Percentiles rank a stretch among this genome's conserved stretches.
Conservation (phyloP, 1,140 invertebrate species). For the Archegozetes longisetosus region DNA sequence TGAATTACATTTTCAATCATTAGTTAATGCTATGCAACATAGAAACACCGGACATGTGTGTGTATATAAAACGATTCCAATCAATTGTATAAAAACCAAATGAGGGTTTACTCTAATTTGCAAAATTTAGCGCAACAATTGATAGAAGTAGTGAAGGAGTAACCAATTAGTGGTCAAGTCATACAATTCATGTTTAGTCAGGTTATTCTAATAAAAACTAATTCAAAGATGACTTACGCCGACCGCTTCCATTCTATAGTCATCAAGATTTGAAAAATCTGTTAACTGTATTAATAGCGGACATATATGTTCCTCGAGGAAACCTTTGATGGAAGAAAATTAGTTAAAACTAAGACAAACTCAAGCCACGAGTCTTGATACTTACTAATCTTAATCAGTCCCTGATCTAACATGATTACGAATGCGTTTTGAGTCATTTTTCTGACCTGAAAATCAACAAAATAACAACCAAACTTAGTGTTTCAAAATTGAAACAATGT, state of each 20-base stretch:
- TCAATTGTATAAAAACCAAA: no score
- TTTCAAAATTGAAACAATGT: neutral
- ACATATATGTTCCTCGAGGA: conserved; percentile 42
- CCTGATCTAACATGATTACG: conserved; percentile 27
- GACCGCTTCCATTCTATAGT: conserved; percentile 37
- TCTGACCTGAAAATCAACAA: conserved; percentile 25
- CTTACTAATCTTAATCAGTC: conserved; percentile 10
- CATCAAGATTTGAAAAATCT: conserved; percentile 31
- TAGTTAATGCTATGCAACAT: no score
- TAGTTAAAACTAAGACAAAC: neutral
- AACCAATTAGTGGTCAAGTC: no score
- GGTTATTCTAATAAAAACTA: no score
- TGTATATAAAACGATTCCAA: no score
- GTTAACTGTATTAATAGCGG: conserved; percentile 37
- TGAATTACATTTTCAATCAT: no score
- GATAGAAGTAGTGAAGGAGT: no score
- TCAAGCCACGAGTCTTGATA: neutral
- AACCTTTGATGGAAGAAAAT: conserved; percentile 25
- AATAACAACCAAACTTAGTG: conserved; percentile 3
- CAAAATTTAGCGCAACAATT: no score
- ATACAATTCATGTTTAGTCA: no score
- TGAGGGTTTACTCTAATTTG: no score
- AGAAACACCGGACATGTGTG: no score
- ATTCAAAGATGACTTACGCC: conserved; percentile 29
- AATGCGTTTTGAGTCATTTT: conserved; percentile 31